Base-by-base conservation (phyloP, 2,888 invertebrate species). In the Biston stratarius region DNA sequence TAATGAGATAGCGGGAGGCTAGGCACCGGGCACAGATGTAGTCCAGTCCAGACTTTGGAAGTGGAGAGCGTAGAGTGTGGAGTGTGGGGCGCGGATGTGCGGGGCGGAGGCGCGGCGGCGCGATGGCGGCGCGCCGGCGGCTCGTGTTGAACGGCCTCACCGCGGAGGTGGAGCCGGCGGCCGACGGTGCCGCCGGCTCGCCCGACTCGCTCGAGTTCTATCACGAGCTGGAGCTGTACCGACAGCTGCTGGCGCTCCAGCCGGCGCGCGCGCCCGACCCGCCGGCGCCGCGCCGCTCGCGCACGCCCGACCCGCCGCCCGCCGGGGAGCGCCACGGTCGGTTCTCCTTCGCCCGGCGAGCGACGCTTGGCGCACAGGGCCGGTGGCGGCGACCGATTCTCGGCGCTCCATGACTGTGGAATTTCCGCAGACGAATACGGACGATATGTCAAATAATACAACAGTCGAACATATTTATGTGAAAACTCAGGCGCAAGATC, bases 121-220 rank as follows among this genome's bases (percentile, higher is more conserved):
- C 60, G 60, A 72, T 69, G 70, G 67, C 77, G 77, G 76, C 75
- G 73, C 64, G 71, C 60, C 60, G 64, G 60, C 59, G 64, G 64
- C 61, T 92, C 73, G 92, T 92, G 78, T 86, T 93, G 61, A 92
- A 93, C 83, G 92, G 92, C 55, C 84, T 92, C 64, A 92, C 92
- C 78, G 92, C 92, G 74, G 91, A 92, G 83, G 89, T 88, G 77
- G 77, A 52, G 70, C 73, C 14, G 64, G 68, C 56, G 70, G 51
- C 57, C 53, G 53, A 49, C 42, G 48, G 45, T 73, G 56, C 64
- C 75, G 70, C 58, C 75, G 72, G 83, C 85, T 70, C 44, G 12
- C 64, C 62, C 47, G 71, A 64, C 76, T 80, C 78, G 47, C 74
- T 74, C 49, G 86, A 85, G 77, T 90, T 88, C 84, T 91, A 91